Conservation (phyloP, 2,888 invertebrate genomes). For the Tenthredo distinguenda region DNA sequence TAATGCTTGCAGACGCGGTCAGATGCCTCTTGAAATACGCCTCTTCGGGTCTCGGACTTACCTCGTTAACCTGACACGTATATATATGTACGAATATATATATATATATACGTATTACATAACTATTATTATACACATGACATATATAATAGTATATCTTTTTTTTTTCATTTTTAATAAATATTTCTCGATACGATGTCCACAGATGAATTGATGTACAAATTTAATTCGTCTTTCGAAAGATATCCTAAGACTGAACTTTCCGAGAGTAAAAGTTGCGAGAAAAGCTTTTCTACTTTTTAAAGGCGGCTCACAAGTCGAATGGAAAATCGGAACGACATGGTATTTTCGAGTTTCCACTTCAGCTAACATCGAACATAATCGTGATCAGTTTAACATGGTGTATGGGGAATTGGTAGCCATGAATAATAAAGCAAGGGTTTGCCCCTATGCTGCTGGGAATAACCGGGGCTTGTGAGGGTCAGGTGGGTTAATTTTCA, state of each 20-base stretch:
- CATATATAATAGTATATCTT: too few species aligned
- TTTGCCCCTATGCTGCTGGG: neutral
- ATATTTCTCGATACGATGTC: neutral
- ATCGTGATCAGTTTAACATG: neutral
- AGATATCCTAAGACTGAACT: neutral
- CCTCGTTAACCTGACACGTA: neutral
- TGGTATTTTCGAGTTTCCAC: neutral
- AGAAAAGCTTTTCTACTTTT: neutral
- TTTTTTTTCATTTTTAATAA: too few species aligned
- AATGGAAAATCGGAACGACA: neutral
- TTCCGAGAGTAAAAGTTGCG: neutral
- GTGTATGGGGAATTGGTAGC: neutral
- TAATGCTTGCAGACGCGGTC: neutral
- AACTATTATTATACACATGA: neutral
- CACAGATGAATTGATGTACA: neutral
- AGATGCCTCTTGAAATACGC: neutral
- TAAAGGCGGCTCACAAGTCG: neutral
- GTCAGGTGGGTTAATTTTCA: neutral
- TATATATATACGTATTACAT: neutral
- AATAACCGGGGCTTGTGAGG: neutral
- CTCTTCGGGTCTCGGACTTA: neutral
- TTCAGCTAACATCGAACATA: neutral
- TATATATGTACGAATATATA: neutral
- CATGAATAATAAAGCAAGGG: constrained; percentile 9
- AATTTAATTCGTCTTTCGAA: neutral